These are phyloP conservation scores for Phyllopteryx taeniolatus DNA, from an alignment of 2,113 vertebrate species.

Conservation along the genomic window DNA sequence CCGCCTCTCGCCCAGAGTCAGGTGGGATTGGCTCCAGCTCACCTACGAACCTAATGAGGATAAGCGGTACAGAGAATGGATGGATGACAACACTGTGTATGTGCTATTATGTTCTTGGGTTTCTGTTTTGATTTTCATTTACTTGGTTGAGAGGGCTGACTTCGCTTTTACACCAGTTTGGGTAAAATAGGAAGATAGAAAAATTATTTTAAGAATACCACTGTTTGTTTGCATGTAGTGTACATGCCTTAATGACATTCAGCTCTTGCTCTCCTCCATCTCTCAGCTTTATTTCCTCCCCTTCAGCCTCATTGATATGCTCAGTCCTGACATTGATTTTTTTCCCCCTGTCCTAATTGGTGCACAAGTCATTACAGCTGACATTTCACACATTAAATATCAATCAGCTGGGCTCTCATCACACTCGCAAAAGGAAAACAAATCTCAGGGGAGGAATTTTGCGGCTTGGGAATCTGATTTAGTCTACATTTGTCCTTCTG, in stretches of 20 bases:
- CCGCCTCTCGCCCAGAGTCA: too few relatives aligned
- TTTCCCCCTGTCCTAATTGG: slow-evolving; percentile 2
- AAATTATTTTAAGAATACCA: background rate
- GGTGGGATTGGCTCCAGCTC: too few relatives aligned
- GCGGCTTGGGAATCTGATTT: background rate
- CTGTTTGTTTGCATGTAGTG: background rate
- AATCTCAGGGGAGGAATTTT: slow-evolving; percentile 9
- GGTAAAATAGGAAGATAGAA: background rate
- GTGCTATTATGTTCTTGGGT: too few relatives aligned
- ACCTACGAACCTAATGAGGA: too few relatives aligned
- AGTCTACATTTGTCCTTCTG: background rate
- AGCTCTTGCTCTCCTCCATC: background rate
- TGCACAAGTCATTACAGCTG: slow-evolving; percentile 16
- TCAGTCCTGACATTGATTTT: slow-evolving; percentile 12
- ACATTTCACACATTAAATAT: slow-evolving; percentile 21
- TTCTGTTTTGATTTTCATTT: too few relatives aligned
- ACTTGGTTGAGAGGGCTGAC: too few relatives aligned
- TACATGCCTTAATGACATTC: background rate
- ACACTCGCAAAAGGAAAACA: slow-evolving; percentile 7
- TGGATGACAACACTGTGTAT: too few relatives aligned
- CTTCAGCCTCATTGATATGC: background rate
- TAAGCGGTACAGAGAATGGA: too few relatives aligned
- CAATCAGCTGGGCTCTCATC: slow-evolving; percentile 18
- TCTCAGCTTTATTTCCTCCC: background rate
- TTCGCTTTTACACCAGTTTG: background rate